Evolutionary conservation across 2,888 invertebrate species (phyloP).

Genomic region (Ectemnius continuus): DNA sequence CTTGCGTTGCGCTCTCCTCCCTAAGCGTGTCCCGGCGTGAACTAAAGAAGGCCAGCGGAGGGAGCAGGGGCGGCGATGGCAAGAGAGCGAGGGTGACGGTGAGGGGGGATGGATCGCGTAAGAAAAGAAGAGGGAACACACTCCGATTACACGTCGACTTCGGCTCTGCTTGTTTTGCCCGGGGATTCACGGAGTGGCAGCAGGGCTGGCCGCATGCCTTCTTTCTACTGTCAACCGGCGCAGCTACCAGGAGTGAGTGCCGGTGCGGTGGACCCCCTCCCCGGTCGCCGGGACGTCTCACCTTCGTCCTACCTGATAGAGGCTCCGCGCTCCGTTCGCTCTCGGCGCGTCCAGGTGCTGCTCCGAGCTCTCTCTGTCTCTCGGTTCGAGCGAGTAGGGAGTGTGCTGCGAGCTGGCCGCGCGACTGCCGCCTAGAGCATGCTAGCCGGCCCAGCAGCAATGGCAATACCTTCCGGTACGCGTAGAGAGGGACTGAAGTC

Average conservation of each 20-base stretch:
- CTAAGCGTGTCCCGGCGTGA: too few species aligned
- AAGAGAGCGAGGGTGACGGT: too few species aligned
- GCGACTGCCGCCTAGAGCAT: conserved; percentile 44
- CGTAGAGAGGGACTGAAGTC: conserved; percentile 69
- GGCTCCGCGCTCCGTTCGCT: conserved; percentile 1
- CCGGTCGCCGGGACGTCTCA: conserved; percentile 14
- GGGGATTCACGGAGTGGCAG: conserved; percentile 18
- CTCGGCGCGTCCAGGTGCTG: conserved; percentile 38
- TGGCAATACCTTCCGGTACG: conserved; percentile 61
- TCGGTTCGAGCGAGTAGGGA: conserved; percentile 25
- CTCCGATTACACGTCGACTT: conserved; percentile 9
- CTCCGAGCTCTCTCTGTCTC: conserved; percentile 11
- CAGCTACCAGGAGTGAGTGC: conserved; percentile 23
- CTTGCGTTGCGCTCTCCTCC: too few species aligned
- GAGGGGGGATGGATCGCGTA: too few species aligned
- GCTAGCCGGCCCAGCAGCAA: conserved; percentile 49
- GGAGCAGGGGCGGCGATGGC: too few species aligned
- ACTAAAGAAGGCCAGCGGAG: too few species aligned
- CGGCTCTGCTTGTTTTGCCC: conserved; percentile 1
- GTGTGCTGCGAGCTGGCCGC: conserved; percentile 10
- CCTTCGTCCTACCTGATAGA: conserved; percentile 28
- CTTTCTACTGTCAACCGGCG: conserved; percentile 40
- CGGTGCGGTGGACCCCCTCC: conserved; percentile 17
- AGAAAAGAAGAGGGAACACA: not conserved
- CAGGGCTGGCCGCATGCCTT: conserved; percentile 21